A percentile compares a stretch with the other conserved stretches of the same genome.
These are phyloP conservation scores for Homarus americanus DNA, from an alignment of 1,140 invertebrate species.

Conservation along the genomic window DNA sequence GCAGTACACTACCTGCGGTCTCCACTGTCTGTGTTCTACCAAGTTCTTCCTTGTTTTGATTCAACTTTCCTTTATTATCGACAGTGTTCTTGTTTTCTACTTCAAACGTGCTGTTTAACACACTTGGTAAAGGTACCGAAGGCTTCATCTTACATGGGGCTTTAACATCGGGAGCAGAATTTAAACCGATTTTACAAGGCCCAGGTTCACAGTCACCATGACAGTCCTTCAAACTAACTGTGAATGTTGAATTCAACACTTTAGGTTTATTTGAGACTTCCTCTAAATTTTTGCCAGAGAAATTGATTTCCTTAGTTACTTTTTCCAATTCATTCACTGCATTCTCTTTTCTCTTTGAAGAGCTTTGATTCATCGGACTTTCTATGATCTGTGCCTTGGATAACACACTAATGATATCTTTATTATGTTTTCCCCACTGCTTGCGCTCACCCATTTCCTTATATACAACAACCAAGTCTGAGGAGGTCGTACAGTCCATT, in stretches of 20 bases:
- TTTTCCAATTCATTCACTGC: not conserved
- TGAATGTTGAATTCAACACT: constrained; percentile 33
- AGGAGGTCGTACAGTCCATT: constrained; percentile 71
- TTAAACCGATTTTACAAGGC: not conserved
- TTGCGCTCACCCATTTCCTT: constrained; percentile 42
- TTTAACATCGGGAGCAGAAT: not conserved
- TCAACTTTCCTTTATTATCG: not conserved
- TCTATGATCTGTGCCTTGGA: constrained; percentile 50
- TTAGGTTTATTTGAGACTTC: not conserved
- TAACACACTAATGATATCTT: constrained; percentile 44
- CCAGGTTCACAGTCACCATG: not conserved
- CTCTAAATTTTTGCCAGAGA: not conserved
- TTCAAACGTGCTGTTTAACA: constrained; percentile 47
- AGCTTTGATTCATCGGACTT: constrained; percentile 8
- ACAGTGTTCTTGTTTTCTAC: constrained; percentile 12
- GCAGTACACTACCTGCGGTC: not conserved
- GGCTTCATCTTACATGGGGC: no score
- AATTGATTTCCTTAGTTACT: not conserved
- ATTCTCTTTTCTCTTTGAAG: not conserved
- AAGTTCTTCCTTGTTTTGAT: not conserved
- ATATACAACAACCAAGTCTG: constrained; percentile 62
- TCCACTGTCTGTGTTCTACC: not conserved
- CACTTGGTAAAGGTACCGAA: not conserved
- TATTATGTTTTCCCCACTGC: constrained; percentile 42
- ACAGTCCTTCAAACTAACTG: constrained; percentile 44